phyloP scores from a whole-genome alignment of 2,888 invertebrate genomes.

The Drosophila rellima region DNA sequence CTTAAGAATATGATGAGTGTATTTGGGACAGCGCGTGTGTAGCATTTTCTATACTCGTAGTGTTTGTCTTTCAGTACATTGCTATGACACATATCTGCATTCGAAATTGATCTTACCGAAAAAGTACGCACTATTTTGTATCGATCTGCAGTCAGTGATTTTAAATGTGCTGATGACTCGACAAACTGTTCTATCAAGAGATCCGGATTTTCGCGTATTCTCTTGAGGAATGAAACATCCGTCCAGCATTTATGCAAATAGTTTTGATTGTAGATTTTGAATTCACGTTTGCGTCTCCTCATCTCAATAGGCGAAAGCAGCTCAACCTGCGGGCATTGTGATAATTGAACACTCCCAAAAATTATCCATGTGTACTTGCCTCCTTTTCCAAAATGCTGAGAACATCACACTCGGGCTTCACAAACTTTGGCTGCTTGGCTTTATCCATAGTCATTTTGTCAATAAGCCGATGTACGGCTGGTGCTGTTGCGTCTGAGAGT shows the following conservation, averaged over 20 bases:
- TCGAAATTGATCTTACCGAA: conserved; percentile 58
- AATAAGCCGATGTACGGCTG: conserved; percentile 64
- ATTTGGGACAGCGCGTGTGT: conserved; percentile 81
- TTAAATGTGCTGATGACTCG: conserved; percentile 63
- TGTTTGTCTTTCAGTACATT: neutral
- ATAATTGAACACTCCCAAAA: neutral
- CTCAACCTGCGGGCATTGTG: conserved; percentile 56
- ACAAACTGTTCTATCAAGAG: conserved; percentile 67
- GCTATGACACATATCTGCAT: neutral
- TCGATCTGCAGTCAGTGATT: conserved; percentile 56
- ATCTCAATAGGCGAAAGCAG: conserved; percentile 77
- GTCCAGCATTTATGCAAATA: conserved; percentile 80
- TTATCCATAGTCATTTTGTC: conserved; percentile 43
- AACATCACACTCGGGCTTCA: conserved; percentile 79
- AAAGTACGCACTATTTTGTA: conserved; percentile 72
- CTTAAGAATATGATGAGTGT: conserved; percentile 64
- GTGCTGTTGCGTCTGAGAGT: conserved; percentile 66
- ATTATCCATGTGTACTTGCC: conserved; percentile 44
- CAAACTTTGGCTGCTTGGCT: conserved; percentile 54
- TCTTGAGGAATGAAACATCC: conserved; percentile 78
- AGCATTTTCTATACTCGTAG: conserved; percentile 81
- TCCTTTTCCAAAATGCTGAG: conserved; percentile 78
- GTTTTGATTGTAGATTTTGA: conserved; percentile 78
- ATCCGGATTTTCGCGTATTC: conserved; percentile 63
- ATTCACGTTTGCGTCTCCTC: conserved; percentile 75